Percentiles rank a stretch among this genome's conserved stretches.
Conservation (phyloP, 2,113 vertebrate species). For the Marmota flaviventris region DNA sequence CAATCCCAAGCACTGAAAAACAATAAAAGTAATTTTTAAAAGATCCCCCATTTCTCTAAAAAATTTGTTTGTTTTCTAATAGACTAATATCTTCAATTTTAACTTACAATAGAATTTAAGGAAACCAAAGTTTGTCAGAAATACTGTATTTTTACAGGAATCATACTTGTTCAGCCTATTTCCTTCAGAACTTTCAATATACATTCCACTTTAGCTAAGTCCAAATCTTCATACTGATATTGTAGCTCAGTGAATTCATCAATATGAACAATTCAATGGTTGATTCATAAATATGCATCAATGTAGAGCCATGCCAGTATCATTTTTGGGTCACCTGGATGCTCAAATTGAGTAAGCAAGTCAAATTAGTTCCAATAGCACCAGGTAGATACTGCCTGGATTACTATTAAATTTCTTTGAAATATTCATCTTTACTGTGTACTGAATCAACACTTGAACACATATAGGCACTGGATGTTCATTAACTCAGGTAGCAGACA, state of each 20-base stretch:
- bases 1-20: too few relatives aligned
- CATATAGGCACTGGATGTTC: background rate
- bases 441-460: background rate
- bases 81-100: too few relatives aligned
- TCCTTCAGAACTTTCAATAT: background rate
- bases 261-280: background rate
- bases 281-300: background rate
- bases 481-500: constrained; percentile 36
- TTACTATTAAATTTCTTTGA: constrained; percentile 1
- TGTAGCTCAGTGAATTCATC: background rate
- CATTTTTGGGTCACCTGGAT: background rate
- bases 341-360: background rate
- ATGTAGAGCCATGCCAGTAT: background rate
- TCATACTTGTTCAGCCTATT: background rate
- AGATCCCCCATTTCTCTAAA: background rate
- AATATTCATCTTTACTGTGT: background rate
- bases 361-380: background rate
- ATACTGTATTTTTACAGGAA: background rate
- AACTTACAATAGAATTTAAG: background rate
- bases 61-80: too few relatives aligned
- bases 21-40: too few relatives aligned
- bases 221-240: background rate
- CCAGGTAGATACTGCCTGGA: background rate
- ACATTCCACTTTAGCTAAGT: background rate
- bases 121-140: background rate